Evolutionary conservation across 1,140 invertebrate genomes (phyloP), one percentile per base, ranked within the genome.

Genomic region (Ceratoteleas bidentatus): DNA sequence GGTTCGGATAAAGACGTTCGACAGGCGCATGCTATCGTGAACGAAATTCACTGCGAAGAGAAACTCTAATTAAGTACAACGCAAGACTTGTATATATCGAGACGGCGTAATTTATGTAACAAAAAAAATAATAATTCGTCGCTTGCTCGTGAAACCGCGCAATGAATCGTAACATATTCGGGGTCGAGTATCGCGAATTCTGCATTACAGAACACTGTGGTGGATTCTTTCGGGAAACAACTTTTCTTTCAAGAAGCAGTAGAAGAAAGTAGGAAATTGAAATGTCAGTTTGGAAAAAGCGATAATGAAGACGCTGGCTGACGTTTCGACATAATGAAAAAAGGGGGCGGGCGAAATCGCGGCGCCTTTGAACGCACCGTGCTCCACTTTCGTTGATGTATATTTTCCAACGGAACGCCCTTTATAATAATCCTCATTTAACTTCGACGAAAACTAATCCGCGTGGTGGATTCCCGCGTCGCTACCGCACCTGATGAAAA

Each of bases 221-320:
- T 47, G 47, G 64, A 58, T 69, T 58, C 58, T 13, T 34, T 36
- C 11, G 47, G 56, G 16, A 52, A 53, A 33, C 36, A 60, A 70
- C 56, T 52, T 54, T 52, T 60, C 66, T 70, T 53, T 60, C 66
- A 70, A 70, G 56, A 53, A 52, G 47, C 33, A 57, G 13, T 43
- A 56, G 45, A 50, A 60, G 47, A 70, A 52, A 52, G 58, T 56
- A 36, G 58, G 72, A 75, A 75, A 75, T 75, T 75, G 72, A 60
- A 66, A 75, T 74, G 72, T 75, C 61, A 75, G 54, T 60, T 66
- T 61, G 16, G 56, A 68, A 76, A 57, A 66, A 76, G 73, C 56
- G 73, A 61, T 76, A 76, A 76, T 76, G 73, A 76, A 68, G 62
- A 68, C 73, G 73, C 60, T 61, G 61, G 73, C 45, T 66, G 73